phyloP scores from a whole-genome alignment of 2,888 invertebrate genomes.

The Andrena fulva region DNA sequence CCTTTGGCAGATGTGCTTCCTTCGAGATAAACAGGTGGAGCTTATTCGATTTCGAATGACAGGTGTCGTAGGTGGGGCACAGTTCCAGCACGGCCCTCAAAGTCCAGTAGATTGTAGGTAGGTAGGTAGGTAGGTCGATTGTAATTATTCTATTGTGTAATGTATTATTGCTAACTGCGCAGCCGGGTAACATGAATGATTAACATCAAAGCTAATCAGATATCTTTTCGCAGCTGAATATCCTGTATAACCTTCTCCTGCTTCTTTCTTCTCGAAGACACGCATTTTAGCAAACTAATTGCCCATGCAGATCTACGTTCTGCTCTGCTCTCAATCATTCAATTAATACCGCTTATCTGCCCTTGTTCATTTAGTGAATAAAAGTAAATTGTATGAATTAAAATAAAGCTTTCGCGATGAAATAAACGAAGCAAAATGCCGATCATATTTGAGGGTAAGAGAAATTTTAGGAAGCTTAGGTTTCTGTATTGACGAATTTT shows the following conservation, averaged over 20 bases:
- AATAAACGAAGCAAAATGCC: background rate
- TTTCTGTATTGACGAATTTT: background rate
- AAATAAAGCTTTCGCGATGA: background rate
- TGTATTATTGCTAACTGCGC: constrained; percentile 74
- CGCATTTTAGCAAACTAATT: constrained; percentile 9
- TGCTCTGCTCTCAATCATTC: background rate
- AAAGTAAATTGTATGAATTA: background rate
- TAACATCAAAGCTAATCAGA: constrained; percentile 82
- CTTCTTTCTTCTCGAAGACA: background rate
- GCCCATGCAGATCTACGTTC: background rate
- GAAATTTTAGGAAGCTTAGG: background rate
- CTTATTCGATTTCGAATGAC: constrained; percentile 37
- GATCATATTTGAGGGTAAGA: background rate
- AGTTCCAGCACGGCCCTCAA: constrained; percentile 37
- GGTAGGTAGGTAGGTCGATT: constrained; percentile 76
- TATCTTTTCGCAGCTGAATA: constrained; percentile 62
- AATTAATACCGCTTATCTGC: background rate
- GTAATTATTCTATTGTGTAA: constrained; percentile 78
- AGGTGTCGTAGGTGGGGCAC: constrained; percentile 57
- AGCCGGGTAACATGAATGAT: constrained; percentile 76
- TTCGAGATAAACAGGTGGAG: constrained; percentile 25
- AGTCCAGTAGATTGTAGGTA: constrained; percentile 48
- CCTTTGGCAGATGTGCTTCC: constrained; percentile 13
- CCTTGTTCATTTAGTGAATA: background rate
- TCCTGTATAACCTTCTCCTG: constrained; percentile 39